Conservation (phyloP, 2,888 invertebrate genomes). For the Ceraclea dissimilis region DNA sequence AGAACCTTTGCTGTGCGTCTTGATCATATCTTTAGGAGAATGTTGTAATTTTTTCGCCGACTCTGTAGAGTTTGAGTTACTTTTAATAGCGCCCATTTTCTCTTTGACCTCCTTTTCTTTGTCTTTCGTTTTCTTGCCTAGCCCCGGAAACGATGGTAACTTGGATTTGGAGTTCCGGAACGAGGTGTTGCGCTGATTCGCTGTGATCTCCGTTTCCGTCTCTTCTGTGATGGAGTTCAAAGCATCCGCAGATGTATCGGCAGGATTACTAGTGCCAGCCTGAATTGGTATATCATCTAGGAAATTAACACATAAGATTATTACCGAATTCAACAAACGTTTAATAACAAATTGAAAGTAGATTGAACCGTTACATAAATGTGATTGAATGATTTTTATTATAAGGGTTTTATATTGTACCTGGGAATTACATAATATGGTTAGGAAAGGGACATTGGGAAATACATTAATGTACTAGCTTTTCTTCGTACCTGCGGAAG, state of each 20-base stretch:
- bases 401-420: no score
- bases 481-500: no score
- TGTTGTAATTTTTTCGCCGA: constrained; percentile 40
- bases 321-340: background rate
- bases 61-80: constrained; percentile 28
- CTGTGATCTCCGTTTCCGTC: constrained; percentile 46
- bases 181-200: constrained; percentile 46
- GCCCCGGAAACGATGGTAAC: constrained; percentile 51
- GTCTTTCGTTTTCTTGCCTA: constrained; percentile 57
- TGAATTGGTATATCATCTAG: constrained; percentile 87
- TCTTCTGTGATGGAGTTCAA: constrained; percentile 65
- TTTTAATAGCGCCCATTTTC: constrained; percentile 41
- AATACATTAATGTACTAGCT: no score
- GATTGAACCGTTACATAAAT: no score
- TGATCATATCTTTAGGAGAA: constrained; percentile 41
- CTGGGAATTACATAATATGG: no score
- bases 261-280: constrained; percentile 56
- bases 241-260: constrained; percentile 49
- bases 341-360: no score
- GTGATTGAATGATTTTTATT: no score
- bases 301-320: constrained; percentile 28
- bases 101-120: constrained; percentile 32
- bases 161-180: constrained; percentile 55
- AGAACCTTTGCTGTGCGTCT: constrained; percentile 41
- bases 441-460: no score